phyloP scores from a whole-genome alignment of 1,140 invertebrate species.

The Nasonia vitripennis region DNA sequence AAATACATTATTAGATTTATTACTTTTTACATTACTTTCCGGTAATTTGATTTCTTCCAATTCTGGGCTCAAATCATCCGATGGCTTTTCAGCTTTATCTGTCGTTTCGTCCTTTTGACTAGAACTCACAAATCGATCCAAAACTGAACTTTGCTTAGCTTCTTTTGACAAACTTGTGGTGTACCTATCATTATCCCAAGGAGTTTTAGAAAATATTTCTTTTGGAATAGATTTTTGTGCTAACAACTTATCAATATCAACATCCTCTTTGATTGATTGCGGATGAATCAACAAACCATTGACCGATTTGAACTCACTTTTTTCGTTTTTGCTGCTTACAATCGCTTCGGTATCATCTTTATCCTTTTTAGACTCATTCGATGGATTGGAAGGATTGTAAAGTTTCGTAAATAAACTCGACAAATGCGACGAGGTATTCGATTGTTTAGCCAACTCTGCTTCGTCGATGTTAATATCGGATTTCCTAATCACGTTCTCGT shows the following conservation, averaged over 20 bases:
- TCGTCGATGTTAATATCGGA: slow-evolving; percentile 20
- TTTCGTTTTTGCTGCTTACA: neutral
- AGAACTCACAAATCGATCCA: neutral
- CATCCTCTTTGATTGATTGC: neutral
- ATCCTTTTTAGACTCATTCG: neutral
- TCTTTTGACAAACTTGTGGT: neutral
- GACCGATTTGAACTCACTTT: neutral
- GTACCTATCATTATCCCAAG: neutral
- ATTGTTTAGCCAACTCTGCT: neutral
- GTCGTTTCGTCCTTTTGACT: neutral
- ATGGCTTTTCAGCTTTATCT: neutral
- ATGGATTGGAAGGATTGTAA: neutral
- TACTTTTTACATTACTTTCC: neutral
- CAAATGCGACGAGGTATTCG: neutral
- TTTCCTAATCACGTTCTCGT: slow-evolving; percentile 31
- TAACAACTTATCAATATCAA: neutral
- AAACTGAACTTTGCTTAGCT: neutral
- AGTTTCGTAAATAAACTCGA: slow-evolving; percentile 11
- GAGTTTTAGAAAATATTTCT: neutral
- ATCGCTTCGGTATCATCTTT: neutral
- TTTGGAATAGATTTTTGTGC: neutral
- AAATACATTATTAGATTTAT: neutral
- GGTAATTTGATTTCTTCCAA: neutral
- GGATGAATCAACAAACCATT: neutral
- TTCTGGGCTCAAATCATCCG: neutral